Evolutionary conservation across 2,888 invertebrate genomes (phyloP), one percentile per base, ranked within the genome.

Genomic region (Lasius fuliginosus): DNA sequence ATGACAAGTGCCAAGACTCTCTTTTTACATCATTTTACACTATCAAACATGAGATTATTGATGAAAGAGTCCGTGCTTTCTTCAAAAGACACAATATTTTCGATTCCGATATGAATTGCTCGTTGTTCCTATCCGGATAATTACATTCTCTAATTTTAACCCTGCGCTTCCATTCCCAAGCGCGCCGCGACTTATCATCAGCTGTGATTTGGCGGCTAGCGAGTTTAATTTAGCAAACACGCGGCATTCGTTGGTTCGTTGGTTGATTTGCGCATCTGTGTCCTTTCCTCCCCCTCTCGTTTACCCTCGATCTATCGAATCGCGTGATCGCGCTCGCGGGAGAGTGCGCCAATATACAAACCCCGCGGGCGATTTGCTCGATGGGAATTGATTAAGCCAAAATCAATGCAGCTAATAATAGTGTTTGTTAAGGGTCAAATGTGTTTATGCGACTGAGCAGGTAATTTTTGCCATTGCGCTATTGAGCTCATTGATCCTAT

Each of bases 221-320:
- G 60, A 46, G 71, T 81, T 77, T 77, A 40, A 77, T 77, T 71
- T 36, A n/a, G 56, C 56, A 77, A 77, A 77, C 69, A 86, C 67
- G 84, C 40, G 67, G 64, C 69, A 64, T 74, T 82, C 77, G 49
- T 75, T 76, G 81, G 81, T 86, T 83, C 84, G 76, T 75, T 30
- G 40, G 71, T 60, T 74, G 60, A 82, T 90, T 89, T 83, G 87
- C 85, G 67, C 90, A 90, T 90, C 87, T 87, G 85, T 77, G 85
- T 58, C 84, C 75, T 71, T 71, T 53, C 53, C 53, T 27, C 49
- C 68, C 62, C 49, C 49, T 67, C 42, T 46, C 76, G 58, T 75
- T 77, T 68, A 76, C 49, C 53, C 82, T 62, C 71, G 82, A 88
- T 84, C 84, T 76, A 58, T 82, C 53, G 81, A 62, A 85, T 89